phyloP scores from a whole-genome alignment of 1,140 invertebrate genomes.

The Cyrtorhinus lividipennis region DNA sequence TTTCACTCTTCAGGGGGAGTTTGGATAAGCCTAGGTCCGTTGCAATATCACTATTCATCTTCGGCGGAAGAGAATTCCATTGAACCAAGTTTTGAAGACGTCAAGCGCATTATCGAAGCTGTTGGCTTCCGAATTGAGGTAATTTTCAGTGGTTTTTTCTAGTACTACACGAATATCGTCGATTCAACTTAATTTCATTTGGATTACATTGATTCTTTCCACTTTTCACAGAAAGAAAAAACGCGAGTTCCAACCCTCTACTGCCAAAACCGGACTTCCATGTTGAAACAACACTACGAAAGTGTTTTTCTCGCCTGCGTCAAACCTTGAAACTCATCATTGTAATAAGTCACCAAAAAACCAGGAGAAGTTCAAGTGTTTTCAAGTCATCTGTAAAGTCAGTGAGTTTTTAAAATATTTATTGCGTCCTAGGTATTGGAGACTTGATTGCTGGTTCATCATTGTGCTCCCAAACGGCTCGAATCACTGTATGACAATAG shows the following conservation, averaged over 20 bases:
- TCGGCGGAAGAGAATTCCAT: slow-evolving; percentile 78
- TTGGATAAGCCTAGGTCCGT: slow-evolving; percentile 84
- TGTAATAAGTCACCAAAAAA: too few species aligned
- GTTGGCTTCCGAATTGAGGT: slow-evolving; percentile 81
- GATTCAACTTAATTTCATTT: neutral
- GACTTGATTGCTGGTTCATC: too few species aligned
- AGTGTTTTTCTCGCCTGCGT: slow-evolving; percentile 79
- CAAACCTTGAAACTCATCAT: too few species aligned
- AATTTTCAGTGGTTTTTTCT: too few species aligned
- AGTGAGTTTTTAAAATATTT: too few species aligned
- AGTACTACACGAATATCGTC: too few species aligned
- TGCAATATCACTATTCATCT: slow-evolving; percentile 91
- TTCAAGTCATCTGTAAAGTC: too few species aligned
- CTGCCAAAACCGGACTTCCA: slow-evolving; percentile 82
- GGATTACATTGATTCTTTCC: neutral
- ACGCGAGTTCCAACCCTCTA: slow-evolving; percentile 70
- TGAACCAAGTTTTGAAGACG: slow-evolving; percentile 80
- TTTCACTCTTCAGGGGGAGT: slow-evolving; percentile 41
- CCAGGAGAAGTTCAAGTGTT: too few species aligned
- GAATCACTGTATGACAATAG: too few species aligned
- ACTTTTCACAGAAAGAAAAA: slow-evolving; percentile 52
- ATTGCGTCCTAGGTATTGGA: too few species aligned
- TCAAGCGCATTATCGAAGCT: slow-evolving; percentile 64
- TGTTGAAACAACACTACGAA: slow-evolving; percentile 80
- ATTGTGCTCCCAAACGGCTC: too few species aligned